Base-by-base conservation (phyloP, 2,888 invertebrate genomes). In the Drosophila ezoana region DNA sequence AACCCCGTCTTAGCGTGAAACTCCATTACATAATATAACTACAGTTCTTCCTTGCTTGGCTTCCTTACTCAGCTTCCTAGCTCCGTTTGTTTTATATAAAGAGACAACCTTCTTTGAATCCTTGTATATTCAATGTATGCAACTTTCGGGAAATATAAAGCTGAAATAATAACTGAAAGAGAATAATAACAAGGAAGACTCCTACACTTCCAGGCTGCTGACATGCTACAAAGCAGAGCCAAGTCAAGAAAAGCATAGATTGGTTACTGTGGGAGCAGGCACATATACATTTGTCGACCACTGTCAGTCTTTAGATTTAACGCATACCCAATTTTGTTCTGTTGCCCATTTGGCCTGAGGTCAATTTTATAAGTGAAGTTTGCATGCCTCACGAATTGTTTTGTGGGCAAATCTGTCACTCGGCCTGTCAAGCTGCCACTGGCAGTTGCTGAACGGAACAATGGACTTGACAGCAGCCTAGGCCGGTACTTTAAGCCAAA, bases 381-480 rank as follows among this genome's bases (percentile, higher is more conserved):
- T 33, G 63, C 63, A 69, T 83, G 84, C 61, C 68, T 65, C 73
- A 85, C 73, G 72, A 73, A 85, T 68, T 76, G 81, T 81, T 81
- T 76, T 85, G 79, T 82, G 76, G 82, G 62, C 82, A 76, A 85
- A 81, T 76, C 81, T 81, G 85, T 81, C 81, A 83, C 84, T 83
- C 78, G 70, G 58, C 61, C 84, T 83, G 84, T 83, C 80, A 64
- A 62, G 51, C 77, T 77, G 75, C 79, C 75, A 70, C 63, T 59
- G 72, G 10, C 60, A 56, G 32, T 60, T 53, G 53, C 51, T 48
- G 52, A 51, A 33, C 48, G 20, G 56, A 70, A 57, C 52, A 70
- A 61, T 60, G 61, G 37, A 69, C 51, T 23, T 70, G 70, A 64
- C 63, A 54, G 48, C 32, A 43, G 32, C 6, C 41, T 37, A 62